Evolutionary conservation across 2,797 vertebrate species (phyloP).

Genomic region (Columba guinea): DNA sequence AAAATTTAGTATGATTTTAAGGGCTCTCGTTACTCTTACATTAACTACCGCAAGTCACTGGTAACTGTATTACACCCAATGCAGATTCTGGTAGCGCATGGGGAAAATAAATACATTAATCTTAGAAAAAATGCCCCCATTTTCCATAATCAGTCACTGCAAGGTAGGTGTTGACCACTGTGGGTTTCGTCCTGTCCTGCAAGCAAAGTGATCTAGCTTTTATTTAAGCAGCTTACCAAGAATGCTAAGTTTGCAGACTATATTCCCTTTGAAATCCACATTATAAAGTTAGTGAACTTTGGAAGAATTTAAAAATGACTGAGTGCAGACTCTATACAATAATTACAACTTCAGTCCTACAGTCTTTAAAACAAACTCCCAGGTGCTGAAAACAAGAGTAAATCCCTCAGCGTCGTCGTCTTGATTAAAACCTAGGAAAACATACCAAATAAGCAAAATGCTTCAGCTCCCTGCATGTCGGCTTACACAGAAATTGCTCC

Average conservation of each 20-base stretch:
- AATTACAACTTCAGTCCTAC: not conserved
- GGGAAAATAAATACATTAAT: not conserved
- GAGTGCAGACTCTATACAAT: not conserved
- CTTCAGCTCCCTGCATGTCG: not conserved
- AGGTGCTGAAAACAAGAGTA: not conserved
- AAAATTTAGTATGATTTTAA: not conserved
- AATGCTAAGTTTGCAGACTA: not conserved
- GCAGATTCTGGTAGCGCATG: fast-evolving
- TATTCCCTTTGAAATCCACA: not conserved
- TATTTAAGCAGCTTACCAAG: not conserved
- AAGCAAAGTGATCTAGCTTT: not conserved
- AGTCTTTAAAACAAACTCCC: not conserved
- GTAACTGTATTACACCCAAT: not conserved
- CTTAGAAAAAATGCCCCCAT: not conserved
- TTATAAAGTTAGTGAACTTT: not conserved
- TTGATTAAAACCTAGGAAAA: not conserved
- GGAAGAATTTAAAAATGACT: not conserved
- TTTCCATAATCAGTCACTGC: not conserved
- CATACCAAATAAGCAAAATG: not conserved
- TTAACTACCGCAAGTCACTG: not conserved
- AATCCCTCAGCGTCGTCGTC: not conserved
- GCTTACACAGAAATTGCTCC: not conserved
- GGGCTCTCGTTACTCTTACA: not conserved
- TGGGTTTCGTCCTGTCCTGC: not conserved
- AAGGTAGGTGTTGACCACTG: not conserved